Percentiles rank a stretch among this genome's conserved stretches.
phyloP scores from a whole-genome alignment of 2,888 invertebrate genomes.

The Heteropelma amictum region DNA sequence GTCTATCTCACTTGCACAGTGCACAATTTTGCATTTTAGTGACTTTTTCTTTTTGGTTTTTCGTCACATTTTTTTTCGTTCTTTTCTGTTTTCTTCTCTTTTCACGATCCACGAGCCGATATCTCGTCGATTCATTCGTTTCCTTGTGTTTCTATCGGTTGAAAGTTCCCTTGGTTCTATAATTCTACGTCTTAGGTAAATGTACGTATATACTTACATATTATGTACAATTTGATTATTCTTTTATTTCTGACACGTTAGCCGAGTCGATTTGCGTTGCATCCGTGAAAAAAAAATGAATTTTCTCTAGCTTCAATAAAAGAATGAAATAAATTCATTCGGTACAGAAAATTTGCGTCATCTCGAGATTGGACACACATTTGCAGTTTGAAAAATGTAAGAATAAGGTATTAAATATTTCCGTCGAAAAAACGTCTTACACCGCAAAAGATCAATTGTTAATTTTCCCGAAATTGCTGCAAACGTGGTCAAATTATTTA shows the following conservation, averaged over 20 bases:
- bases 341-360: too few species aligned
- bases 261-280: not conserved
- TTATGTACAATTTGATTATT: not conserved
- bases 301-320: too few species aligned
- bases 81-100: constrained; percentile 40
- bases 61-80: constrained; percentile 5
- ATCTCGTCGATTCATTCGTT: not conserved
- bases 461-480: too few species aligned
- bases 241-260: not conserved
- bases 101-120: constrained; percentile 38
- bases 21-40: constrained; percentile 63
- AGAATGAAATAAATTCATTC: not conserved
- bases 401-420: too few species aligned
- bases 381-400: too few species aligned
- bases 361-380: too few species aligned
- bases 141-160: not conserved
- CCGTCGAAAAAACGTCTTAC: too few species aligned
- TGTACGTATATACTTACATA: constrained; percentile 5
- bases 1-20: constrained; percentile 49
- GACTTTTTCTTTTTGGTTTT: constrained; percentile 38
- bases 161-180: constrained; percentile 16
- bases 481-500: too few species aligned
- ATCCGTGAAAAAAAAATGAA: not conserved
- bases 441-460: too few species aligned
- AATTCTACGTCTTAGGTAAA: constrained; percentile 39